phyloP scores from a whole-genome alignment of 2,797 vertebrate genomes.

The Paguma larvata region DNA sequence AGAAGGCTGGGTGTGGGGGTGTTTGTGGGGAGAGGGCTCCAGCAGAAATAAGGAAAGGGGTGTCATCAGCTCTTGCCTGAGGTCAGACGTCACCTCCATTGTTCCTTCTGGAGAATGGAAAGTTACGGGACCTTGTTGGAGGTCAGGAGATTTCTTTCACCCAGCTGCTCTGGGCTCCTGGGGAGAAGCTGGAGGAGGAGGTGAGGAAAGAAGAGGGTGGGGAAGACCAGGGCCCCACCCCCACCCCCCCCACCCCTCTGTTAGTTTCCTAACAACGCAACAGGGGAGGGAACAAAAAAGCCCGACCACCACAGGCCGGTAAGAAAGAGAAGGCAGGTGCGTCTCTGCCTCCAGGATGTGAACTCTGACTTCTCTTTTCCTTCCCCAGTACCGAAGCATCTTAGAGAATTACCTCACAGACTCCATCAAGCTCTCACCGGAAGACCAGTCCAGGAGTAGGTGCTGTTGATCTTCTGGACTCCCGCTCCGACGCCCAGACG shows the following conservation, averaged over 20 bases:
- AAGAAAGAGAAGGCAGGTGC: background rate
- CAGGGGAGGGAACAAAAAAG: background rate
- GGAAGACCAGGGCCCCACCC: background rate
- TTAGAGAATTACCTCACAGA: slow-evolving; percentile 88
- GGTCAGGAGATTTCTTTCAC: background rate
- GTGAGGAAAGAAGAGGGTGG: too few species aligned
- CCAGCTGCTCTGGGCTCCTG: background rate
- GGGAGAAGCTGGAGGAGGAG: background rate
- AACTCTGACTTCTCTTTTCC: background rate
- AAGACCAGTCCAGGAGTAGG: slow-evolving; percentile 77
- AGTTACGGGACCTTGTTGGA: background rate
- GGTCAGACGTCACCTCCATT: background rate
- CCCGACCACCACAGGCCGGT: fast-evolving
- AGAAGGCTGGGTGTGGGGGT: background rate
- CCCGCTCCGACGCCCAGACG: background rate
- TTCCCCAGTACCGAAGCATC: slow-evolving; percentile 87
- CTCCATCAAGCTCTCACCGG: slow-evolving; percentile 90
- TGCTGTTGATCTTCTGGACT: slow-evolving; percentile 85
- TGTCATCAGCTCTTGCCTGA: background rate
- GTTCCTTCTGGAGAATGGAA: background rate
- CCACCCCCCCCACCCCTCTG: background rate
- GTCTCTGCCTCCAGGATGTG: fast-evolving
- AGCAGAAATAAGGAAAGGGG: background rate
- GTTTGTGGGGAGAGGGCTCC: background rate
- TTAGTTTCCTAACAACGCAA: background rate